A percentile compares a stretch with the other conserved stretches of the same genome.
Evolutionary conservation across 2,113 vertebrate species (phyloP).

Genomic region (Mugil cephalus): DNA sequence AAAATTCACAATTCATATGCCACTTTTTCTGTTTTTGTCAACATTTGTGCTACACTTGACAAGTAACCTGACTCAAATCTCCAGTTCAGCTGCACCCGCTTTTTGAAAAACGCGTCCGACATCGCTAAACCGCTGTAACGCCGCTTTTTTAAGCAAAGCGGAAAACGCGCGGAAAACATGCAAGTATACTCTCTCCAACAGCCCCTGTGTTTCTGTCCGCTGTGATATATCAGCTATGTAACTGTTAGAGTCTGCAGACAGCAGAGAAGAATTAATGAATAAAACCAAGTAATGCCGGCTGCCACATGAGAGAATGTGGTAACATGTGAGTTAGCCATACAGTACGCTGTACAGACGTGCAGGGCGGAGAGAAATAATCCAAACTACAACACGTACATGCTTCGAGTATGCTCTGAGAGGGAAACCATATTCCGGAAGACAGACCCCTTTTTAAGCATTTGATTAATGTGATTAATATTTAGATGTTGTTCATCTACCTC

Average conservation of each 20-base stretch:
- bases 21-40: too few relatives aligned
- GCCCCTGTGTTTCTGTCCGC: slow-evolving; percentile 53
- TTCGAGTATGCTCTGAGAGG: slow-evolving; percentile 40
- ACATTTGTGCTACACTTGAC: too few relatives aligned
- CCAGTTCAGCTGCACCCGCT: too few relatives aligned
- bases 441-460: slow-evolving; percentile 24
- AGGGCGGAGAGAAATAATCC: slow-evolving; percentile 40
- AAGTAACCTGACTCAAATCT: too few relatives aligned
- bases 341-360: slow-evolving; percentile 56
- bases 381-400: slow-evolving; percentile 64
- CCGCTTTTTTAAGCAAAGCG: too few relatives aligned
- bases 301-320: slow-evolving; percentile 11
- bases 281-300: slow-evolving; percentile 5
- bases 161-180: too few relatives aligned
- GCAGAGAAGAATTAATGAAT: neutral
- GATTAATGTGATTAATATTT: slow-evolving; percentile 61
- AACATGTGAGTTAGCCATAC: slow-evolving; percentile 19
- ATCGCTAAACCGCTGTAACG: too few relatives aligned
- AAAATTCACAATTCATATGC: too few relatives aligned
- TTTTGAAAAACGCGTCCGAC: too few relatives aligned
- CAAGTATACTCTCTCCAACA: neutral
- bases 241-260: slow-evolving; percentile 5
- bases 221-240: slow-evolving; percentile 26
- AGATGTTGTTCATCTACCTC: slow-evolving; percentile 59
- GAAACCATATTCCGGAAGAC: slow-evolving; percentile 47